Evolutionary conservation across 2,888 invertebrate species (phyloP), one percentile per base, ranked within the genome.

Genomic region (Caenorhabditis sp.): DNA sequence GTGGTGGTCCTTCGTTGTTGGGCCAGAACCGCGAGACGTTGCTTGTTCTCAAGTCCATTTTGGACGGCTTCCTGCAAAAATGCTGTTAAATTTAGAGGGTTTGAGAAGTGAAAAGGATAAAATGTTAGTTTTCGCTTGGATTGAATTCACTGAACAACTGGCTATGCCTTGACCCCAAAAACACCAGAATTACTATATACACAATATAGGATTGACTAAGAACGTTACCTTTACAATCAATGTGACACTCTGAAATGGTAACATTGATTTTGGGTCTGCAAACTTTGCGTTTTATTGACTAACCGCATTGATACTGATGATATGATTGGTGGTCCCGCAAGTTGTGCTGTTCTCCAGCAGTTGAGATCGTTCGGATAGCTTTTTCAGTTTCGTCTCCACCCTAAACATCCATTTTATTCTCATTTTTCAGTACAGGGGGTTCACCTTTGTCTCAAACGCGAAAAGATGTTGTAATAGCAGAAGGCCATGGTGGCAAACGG

Each of bases 401-500:
- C 82, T 80, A 41, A 43, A 72, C 6, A n/a, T n/a, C n/a, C n/a
- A n/a, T n/a, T n/a, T n/a, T n/a, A n/a, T n/a, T n/a, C n/a, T n/a
- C 26, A 24, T 24, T 17, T 30, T 9, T 9, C 30, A 46, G 2
- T 46, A n/a, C n/a, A n/a, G n/a, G 24, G 8, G 50, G 24, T 43
- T 27, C 37, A 82, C 70, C 87, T 78, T 35, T 83, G 78, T 24
- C 83, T 61, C 27, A 88, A 72, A 20, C 80, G 48, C 7, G 83
- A 76, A 61, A 88, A 95, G 91, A 71, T 95, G 95, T 52, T 97
- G n/a, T 94, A 93, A 90, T 99, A 99, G 90, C 97, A 97, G 89
- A 95, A 94, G 8, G 95, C 94, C 88, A 98, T 97, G 79, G 96
- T 94, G 80, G 93, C 91, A 90, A 98, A 96, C 1, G 98, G 98